Evolutionary conservation across 23 tunicate species (phyloP).

Genomic region (Trididemnum nubilum): DNA sequence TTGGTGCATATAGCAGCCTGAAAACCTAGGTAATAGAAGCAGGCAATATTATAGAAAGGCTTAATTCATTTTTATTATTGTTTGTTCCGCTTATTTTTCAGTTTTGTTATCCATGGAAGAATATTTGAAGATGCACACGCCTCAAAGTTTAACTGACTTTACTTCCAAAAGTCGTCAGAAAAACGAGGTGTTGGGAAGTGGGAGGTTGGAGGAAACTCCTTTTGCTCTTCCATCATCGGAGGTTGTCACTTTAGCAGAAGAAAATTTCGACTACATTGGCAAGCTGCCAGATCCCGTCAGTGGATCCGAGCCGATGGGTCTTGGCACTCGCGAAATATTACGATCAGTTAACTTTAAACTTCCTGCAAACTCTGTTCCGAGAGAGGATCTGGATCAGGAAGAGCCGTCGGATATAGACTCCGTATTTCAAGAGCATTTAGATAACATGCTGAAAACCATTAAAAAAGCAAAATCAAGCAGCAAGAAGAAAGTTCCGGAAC

Average conservation of each 20-base stretch:
- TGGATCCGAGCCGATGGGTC: slow-evolving; percentile 33
- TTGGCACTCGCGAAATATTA: slow-evolving; percentile 23
- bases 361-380: slow-evolving; percentile 1
- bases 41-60: too few species aligned
- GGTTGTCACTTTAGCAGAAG: neutral
- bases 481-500: slow-evolving; percentile 38
- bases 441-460: slow-evolving; percentile 73
- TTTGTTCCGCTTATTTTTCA: slow-evolving; percentile 18
- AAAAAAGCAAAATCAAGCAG: slow-evolving; percentile 53
- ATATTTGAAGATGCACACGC: slow-evolving; percentile 15
- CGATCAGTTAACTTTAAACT: slow-evolving; percentile 24
- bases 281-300: slow-evolving; percentile 37
- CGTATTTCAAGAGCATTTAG: slow-evolving; percentile 67
- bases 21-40: too few species aligned
- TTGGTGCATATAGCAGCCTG: too few species aligned
- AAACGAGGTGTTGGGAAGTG: slow-evolving; percentile 8
- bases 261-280: slow-evolving; percentile 20
- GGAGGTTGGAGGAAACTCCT: neutral
- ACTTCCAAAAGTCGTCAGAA: neutral
- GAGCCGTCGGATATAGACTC: slow-evolving; percentile 56
- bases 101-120: slow-evolving; percentile 27
- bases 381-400: neutral
- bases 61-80: too few species aligned
- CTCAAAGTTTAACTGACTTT: neutral
- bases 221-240: neutral